These are phyloP conservation scores for Bostrychus sinensis DNA, from an alignment of 2,113 vertebrate genomes.

Conservation along the genomic window DNA sequence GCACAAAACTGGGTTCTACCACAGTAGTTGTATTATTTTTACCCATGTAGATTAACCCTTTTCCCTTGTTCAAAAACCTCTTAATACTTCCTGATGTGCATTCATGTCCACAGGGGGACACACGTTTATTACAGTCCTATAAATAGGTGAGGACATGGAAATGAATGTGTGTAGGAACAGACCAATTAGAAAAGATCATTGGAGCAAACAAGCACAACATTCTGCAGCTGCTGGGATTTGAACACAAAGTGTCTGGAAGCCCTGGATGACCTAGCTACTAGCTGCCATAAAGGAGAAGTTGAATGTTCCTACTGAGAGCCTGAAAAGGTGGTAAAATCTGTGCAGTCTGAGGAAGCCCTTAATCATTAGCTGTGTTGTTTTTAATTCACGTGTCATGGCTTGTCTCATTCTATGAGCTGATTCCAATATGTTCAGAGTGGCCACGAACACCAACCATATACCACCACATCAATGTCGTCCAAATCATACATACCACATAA, in stretches of 20 bases:
- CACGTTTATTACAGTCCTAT: slow-evolving; percentile 13
- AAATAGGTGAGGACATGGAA: slow-evolving; percentile 24
- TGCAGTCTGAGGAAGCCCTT: slow-evolving; percentile 81
- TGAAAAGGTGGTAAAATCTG: slow-evolving; percentile 66
- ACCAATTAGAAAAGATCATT: slow-evolving; percentile 1
- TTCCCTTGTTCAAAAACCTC: slow-evolving; percentile 23
- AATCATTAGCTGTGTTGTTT: slow-evolving; percentile 52
- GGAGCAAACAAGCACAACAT: slow-evolving; percentile 55
- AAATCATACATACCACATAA: slow-evolving; percentile 31
- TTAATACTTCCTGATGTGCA: slow-evolving; percentile 26
- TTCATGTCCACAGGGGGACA: slow-evolving; percentile 21
- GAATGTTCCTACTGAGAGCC: slow-evolving; percentile 68
- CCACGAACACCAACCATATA: slow-evolving; percentile 29
- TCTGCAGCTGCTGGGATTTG: slow-evolving; percentile 77
- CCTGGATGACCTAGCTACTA: slow-evolving; percentile 83
- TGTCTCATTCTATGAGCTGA: slow-evolving; percentile 63
- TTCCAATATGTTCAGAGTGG: slow-evolving; percentile 47
- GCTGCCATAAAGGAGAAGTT: slow-evolving; percentile 78
- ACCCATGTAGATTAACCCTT: slow-evolving; percentile 27
- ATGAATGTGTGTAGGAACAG: slow-evolving; percentile 19
- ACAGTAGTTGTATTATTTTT: not conserved
- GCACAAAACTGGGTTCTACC: slow-evolving; percentile 20
- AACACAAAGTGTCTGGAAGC: slow-evolving; percentile 80
- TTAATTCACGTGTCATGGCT: slow-evolving; percentile 72
- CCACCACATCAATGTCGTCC: slow-evolving; percentile 14